phyloP scores from a whole-genome alignment of 2,888 invertebrate species.

The Heliconius charithonia region DNA sequence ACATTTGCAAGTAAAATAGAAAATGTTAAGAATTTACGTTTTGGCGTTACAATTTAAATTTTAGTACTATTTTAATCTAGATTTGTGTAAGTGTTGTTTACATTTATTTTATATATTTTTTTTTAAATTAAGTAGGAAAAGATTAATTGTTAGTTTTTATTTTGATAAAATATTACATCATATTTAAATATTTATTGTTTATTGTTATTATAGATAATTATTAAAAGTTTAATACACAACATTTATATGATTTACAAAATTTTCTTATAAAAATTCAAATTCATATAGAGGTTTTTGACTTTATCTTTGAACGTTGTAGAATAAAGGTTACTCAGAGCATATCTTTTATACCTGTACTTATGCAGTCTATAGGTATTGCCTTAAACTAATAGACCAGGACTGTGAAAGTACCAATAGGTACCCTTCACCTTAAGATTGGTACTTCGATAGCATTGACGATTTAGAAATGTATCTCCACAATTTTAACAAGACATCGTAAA shows the following conservation, averaged over 20 bases:
- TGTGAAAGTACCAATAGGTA: no score
- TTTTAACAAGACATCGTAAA: slow-evolving; percentile 62
- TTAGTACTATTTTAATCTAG: not conserved
- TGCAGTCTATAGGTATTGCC: slow-evolving; percentile 74
- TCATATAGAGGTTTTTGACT: not conserved
- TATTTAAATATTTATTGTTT: no score
- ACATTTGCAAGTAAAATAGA: slow-evolving; percentile 3
- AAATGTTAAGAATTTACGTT: not conserved
- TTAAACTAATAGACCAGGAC: slow-evolving; percentile 67
- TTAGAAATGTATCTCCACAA: slow-evolving; percentile 66
- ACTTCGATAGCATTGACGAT: slow-evolving; percentile 52
- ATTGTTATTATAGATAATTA: not conserved
- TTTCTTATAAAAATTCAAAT: not conserved
- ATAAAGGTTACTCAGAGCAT: slow-evolving; percentile 66
- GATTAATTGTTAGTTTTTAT: no score
- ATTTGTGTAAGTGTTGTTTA: not conserved
- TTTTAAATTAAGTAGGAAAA: not conserved
- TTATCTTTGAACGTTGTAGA: not conserved
- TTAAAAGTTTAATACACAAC: not conserved
- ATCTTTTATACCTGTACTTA: slow-evolving; percentile 77
- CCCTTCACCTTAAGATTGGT: not conserved
- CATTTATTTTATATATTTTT: not conserved
- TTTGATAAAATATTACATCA: no score
- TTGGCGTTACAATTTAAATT: not conserved
- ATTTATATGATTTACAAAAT: not conserved